phyloP scores from a whole-genome alignment of 1,140 invertebrate genomes.

The Triops longicaudatus region DNA sequence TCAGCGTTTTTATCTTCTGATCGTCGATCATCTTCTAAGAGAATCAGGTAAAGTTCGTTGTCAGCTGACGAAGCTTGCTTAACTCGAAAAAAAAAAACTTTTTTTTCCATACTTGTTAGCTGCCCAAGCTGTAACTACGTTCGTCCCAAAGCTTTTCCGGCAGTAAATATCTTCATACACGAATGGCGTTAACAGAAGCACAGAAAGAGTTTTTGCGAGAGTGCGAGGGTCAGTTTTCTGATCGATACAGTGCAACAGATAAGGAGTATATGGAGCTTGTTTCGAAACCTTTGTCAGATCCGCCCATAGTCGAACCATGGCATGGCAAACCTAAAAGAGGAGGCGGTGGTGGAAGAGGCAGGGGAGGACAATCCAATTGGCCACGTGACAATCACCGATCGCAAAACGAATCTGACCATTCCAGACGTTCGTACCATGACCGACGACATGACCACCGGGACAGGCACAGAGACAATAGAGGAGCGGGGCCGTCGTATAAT shows the following conservation, averaged over 20 bases:
- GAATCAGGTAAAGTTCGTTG: slow-evolving; percentile 36
- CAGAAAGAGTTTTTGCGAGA: slow-evolving; percentile 43
- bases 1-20: slow-evolving; percentile 38
- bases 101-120: neutral
- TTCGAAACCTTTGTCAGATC: slow-evolving; percentile 36
- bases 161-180: neutral
- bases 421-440: neutral
- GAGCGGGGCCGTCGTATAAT: neutral
- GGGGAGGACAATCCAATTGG: slow-evolving; percentile 4
- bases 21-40: slow-evolving; percentile 36
- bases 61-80: neutral
- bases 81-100: neutral
- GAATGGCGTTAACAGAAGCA: slow-evolving; percentile 36
- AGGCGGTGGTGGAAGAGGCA: neutral
- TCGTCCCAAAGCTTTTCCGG: slow-evolving; percentile 25
- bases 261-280: slow-evolving; percentile 42
- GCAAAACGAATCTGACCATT: neutral
- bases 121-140: slow-evolving; percentile 21
- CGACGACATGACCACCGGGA: neutral
- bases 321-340: slow-evolving; percentile 34
- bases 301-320: slow-evolving; percentile 48
- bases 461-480: neutral
- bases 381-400: neutral
- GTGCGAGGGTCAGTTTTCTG: slow-evolving; percentile 46
- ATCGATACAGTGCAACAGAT: slow-evolving; percentile 47